Base-by-base conservation (phyloP, 2,797 vertebrate species). In the Onychomys leucogaster region DNA sequence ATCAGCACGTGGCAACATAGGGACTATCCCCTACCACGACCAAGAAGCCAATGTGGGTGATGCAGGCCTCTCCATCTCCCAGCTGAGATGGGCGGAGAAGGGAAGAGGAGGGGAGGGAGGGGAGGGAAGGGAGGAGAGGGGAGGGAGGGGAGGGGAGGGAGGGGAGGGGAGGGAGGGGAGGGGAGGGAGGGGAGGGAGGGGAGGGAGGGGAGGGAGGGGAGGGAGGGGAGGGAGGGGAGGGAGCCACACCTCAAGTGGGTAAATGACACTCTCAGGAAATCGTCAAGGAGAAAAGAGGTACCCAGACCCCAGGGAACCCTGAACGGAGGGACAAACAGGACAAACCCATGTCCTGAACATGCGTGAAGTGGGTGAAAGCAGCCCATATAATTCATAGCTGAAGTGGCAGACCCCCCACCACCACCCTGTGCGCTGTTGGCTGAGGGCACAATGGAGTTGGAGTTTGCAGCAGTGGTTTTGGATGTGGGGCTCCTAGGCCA, bases 131-230 rank as follows among this genome's bases (percentile, higher is more conserved):
- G 59, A 8, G 16, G 55, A 17, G 19, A 65, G 37, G 37, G 43
- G 12, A 90, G 43, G 1, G 0, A 41, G 43, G 4, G 17, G 5
- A 0, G 4, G 52, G 43, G 0, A 0, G 76, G 52, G 52, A 13
- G 43, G 12, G 43, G 11, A 90, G 43, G 0, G 0, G 76, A 34
- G 4, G 17, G 5, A 0, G 4, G 52, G 43, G 0, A 0, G 76
- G 52, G 52, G 13, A 17, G 7, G 3, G 59, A 8, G 16, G 55
- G 17, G 19, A 65, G 37, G 37, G 43, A n/a, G n/a, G n/a, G n/a
- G n/a, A n/a, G 12, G 43, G 11, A 90, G 43, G 0, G 0, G 76
- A 34, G 4, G 17, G 5, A 0, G 4, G 52, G 43, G 0, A 0
- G 76, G 52, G 52, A 13, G 17, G 7, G 3, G 59, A 8, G 16